Conservation (phyloP, 1,140 invertebrate species). For the Heliconius eleuchia region DNA sequence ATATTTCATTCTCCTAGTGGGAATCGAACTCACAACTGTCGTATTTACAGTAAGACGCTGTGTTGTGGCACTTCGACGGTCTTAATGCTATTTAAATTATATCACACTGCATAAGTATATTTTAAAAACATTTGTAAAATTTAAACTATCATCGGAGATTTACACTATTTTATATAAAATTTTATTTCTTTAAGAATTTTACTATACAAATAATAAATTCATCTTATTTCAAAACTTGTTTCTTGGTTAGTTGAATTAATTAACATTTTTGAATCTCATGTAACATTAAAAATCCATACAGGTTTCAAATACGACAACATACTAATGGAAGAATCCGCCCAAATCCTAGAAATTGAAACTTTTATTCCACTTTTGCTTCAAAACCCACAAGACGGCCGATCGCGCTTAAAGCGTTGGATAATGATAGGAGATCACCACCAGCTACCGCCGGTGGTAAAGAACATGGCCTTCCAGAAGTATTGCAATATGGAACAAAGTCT, state of each 20-base stretch:
- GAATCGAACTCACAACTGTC: too few species aligned
- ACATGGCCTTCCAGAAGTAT: conserved; percentile 99
- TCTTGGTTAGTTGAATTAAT: background rate
- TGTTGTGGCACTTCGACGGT: too few species aligned
- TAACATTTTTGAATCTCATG: background rate
- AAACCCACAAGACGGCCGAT: conserved; percentile 97
- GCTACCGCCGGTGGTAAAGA: conserved; percentile 99
- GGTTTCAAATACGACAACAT: conserved; percentile 99
- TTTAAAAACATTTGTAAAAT: background rate
- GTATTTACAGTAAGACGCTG: too few species aligned
- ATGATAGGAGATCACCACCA: conserved; percentile 99
- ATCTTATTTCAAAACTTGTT: too few species aligned
- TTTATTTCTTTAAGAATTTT: background rate
- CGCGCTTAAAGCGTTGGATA: conserved; percentile 99
- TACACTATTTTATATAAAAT: background rate
- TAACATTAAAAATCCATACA: conserved; percentile 41
- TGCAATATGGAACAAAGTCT: conserved; percentile 99
- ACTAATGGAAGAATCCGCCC: conserved; percentile 99
- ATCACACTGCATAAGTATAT: background rate
- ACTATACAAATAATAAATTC: too few species aligned
- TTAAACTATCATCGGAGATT: background rate
- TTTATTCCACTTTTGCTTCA: conserved; percentile 99
- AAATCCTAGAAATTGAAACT: conserved; percentile 99
- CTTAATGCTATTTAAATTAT: too few species aligned
- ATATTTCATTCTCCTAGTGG: too few species aligned